Conservation (phyloP, 2,113 vertebrate species). For the Columbina picui region DNA sequence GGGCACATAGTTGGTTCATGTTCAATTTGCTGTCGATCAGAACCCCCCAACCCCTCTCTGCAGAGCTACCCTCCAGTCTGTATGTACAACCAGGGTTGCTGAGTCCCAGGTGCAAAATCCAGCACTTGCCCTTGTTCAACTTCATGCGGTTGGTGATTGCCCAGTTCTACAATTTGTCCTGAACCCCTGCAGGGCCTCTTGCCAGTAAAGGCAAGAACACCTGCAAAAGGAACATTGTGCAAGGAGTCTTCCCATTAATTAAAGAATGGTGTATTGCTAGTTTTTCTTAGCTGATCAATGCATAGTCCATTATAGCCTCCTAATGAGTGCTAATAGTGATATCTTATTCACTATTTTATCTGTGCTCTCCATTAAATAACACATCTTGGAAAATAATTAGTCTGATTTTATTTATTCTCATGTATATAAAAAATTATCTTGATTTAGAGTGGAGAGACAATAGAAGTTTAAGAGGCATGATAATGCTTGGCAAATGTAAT, state of each 20-base stretch:
- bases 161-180: no score
- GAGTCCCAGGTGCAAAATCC: no score
- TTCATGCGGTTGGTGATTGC: no score
- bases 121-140: no score
- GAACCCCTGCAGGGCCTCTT: not conserved
- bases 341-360: slow-evolving; percentile 44
- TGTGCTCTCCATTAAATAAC: not conserved
- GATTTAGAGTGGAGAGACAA: not conserved
- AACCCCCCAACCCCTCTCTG: no score
- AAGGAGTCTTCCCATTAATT: not conserved
- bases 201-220: not conserved
- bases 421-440: not conserved
- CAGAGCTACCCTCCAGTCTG: no score
- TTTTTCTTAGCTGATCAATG: not conserved
- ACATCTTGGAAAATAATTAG: slow-evolving; percentile 30
- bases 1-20: no score
- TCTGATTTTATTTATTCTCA: slow-evolving; percentile 5
- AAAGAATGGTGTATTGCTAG: not conserved
- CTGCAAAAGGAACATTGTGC: not conserved
- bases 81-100: no score
- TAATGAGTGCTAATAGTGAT: slow-evolving; percentile 2
- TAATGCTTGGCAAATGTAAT: not conserved
- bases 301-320: not conserved
- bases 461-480: not conserved
- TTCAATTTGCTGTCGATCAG: no score